Evolutionary conservation across 2,888 invertebrate genomes (phyloP).

Genomic region (Chrysolina oricalcia): DNA sequence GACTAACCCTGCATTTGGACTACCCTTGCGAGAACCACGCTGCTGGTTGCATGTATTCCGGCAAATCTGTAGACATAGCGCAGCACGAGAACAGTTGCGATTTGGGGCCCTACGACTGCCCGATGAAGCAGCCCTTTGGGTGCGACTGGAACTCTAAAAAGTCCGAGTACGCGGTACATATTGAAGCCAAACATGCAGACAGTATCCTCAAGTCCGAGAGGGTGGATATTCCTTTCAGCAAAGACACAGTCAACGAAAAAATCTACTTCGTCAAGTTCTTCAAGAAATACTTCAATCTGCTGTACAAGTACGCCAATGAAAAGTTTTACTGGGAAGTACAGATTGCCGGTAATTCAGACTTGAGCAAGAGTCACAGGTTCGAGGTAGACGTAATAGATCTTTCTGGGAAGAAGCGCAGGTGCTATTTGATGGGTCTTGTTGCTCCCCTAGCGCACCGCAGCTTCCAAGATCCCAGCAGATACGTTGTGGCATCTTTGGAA

Average conservation of each 20-base stretch:
- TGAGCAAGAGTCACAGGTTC: constrained; percentile 59
- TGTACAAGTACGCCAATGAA: constrained; percentile 55
- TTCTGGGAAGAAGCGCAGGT: constrained; percentile 50
- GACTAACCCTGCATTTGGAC: constrained; percentile 57
- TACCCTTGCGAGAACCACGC: constrained; percentile 65
- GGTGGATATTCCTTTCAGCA: constrained; percentile 52
- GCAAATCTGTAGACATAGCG: constrained; percentile 53
- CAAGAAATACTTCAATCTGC: constrained; percentile 60
- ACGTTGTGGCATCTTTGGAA: constrained; percentile 44
- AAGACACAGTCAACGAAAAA: constrained; percentile 35
- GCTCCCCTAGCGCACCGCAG: constrained; percentile 40
- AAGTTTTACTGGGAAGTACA: constrained; percentile 63
- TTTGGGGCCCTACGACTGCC: constrained; percentile 56
- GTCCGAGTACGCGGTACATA: constrained; percentile 40
- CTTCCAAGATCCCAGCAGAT: constrained; percentile 45
- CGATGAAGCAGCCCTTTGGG: constrained; percentile 45
- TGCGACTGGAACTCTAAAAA: constrained; percentile 42
- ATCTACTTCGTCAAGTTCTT: constrained; percentile 57
- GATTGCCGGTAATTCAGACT: constrained; percentile 58
- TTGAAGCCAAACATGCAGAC: constrained; percentile 57
- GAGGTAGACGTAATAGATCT: constrained; percentile 65
- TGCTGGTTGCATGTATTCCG: constrained; percentile 56
- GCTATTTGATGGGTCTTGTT: constrained; percentile 55
- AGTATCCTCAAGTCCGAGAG: constrained; percentile 58
- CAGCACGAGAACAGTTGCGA: constrained; percentile 55